A percentile compares a stretch with the other conserved stretches of the same genome.
These are phyloP conservation scores for Drosophila incognita DNA, from an alignment of 2,888 invertebrate species.

Conservation along the genomic window DNA sequence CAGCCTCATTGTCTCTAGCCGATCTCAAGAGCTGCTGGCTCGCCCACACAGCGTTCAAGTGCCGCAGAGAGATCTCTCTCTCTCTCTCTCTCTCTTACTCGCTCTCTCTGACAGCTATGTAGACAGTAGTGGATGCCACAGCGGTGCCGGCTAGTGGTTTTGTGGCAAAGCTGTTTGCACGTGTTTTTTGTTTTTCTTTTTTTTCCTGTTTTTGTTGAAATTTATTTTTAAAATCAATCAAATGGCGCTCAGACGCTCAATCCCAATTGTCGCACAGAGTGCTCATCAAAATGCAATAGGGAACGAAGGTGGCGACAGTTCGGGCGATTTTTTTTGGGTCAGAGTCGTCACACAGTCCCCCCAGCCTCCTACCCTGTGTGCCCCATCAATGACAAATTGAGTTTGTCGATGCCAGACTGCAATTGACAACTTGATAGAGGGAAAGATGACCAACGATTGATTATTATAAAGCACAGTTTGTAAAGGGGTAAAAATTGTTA, in stretches of 20 bases:
- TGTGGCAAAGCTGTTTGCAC: slow-evolving; percentile 35
- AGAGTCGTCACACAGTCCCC: slow-evolving; percentile 39
- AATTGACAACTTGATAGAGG: slow-evolving; percentile 38
- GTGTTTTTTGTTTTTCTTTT: slow-evolving; percentile 32
- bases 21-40: slow-evolving; percentile 46
- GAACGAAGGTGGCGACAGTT: slow-evolving; percentile 54
- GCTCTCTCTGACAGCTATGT: slow-evolving; percentile 4
- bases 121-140: slow-evolving; percentile 35
- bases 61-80: slow-evolving; percentile 26
- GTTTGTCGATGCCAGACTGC: slow-evolving; percentile 14
- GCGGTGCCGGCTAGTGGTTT: slow-evolving; percentile 10
- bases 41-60: slow-evolving; percentile 53
- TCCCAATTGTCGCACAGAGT: slow-evolving; percentile 26
- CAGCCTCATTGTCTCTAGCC: slow-evolving; percentile 33
- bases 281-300: slow-evolving; percentile 60
- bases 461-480: background rate
- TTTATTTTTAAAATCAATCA: slow-evolving; percentile 77
- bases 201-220: slow-evolving; percentile 24
- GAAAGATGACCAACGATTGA: slow-evolving; percentile 20
- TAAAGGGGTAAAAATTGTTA: background rate
- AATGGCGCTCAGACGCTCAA: slow-evolving; percentile 39
- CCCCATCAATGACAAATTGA: slow-evolving; percentile 46
- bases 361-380: background rate
- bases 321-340: slow-evolving; percentile 48
- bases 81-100: background rate